Base-by-base conservation (phyloP, 1,140 invertebrate genomes). In the Idris sp. region DNA sequence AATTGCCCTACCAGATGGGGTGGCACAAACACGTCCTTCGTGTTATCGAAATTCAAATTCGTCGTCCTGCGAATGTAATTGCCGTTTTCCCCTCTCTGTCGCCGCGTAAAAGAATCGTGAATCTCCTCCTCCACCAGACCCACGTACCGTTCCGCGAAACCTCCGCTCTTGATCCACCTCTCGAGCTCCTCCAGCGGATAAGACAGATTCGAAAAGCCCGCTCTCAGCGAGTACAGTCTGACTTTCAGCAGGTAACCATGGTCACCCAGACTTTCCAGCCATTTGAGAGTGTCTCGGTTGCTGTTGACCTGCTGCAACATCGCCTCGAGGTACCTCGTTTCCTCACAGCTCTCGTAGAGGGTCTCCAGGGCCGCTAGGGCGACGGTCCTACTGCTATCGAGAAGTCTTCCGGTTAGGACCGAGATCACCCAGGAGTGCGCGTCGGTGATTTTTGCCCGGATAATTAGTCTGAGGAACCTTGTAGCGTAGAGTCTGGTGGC, bases 271-370 rank as follows among this genome's bases (percentile, higher is more conserved):
- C 93, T 92, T 9, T 93, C 87, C 0, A 97, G 83, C 81, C 84
- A 86, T 8, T 79, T 76, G 9, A 83, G 61, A 67, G 83, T 85
- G 5, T 84, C 76, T 26, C 61, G 69, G 11, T 78, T 76, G 25
- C 40, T 69, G 0, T 56, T 79, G 1, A 84, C 71, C 44, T 81
- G 75, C 3, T 82, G 79, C 9, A 81, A 91, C 22, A 98, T 85
- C 53, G 92, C 91, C 75, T 96, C 93, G 19, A 98, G 85, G 84
- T 94, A 96, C 78, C 95, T 93, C 49, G 92, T 90, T 54, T 96
- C 91, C 86, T 96, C 94, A 81, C 94, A 96, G 13, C 96, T 95
- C 89, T 98, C 97, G 79, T 97, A 94, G n/a, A 98, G 87, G 36
- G 94, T 92, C 56, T 92, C 91, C 9, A 97, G 82, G 1, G 97